Evolutionary conservation across 2,888 invertebrate genomes (phyloP).

Genomic region (Philonicus albiceps): DNA sequence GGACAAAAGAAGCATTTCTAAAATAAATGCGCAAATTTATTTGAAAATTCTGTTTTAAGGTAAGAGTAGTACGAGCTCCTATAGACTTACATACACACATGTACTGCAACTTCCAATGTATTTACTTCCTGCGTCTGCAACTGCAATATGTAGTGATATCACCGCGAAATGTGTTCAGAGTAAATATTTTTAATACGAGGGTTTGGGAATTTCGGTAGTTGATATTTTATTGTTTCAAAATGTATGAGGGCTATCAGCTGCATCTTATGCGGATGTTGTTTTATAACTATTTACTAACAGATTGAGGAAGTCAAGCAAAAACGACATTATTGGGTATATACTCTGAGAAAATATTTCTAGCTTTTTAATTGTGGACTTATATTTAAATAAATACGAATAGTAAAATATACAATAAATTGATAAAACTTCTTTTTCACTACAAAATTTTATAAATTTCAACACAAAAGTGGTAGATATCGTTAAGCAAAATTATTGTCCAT

Average conservation of each 20-base stretch:
- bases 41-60: too few species aligned
- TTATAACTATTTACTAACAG: neutral
- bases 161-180: neutral
- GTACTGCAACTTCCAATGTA: too few species aligned
- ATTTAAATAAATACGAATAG: neutral
- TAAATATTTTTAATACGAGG: neutral
- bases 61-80: too few species aligned
- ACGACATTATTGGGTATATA: neutral
- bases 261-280: neutral
- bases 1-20: too few species aligned
- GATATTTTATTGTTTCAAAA: neutral
- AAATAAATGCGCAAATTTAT: too few species aligned
- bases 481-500: neutral
- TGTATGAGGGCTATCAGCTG: neutral
- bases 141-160: neutral
- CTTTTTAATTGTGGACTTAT: neutral
- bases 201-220: neutral
- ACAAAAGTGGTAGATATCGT: neutral
- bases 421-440: neutral
- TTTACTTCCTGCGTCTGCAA: too few species aligned
- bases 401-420: too few species aligned
- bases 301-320: neutral
- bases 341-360: neutral
- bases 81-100: too few species aligned
- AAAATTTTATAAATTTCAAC: neutral